Conservation (phyloP, 2,797 vertebrate genomes). For the Loris lydekkerianus region DNA sequence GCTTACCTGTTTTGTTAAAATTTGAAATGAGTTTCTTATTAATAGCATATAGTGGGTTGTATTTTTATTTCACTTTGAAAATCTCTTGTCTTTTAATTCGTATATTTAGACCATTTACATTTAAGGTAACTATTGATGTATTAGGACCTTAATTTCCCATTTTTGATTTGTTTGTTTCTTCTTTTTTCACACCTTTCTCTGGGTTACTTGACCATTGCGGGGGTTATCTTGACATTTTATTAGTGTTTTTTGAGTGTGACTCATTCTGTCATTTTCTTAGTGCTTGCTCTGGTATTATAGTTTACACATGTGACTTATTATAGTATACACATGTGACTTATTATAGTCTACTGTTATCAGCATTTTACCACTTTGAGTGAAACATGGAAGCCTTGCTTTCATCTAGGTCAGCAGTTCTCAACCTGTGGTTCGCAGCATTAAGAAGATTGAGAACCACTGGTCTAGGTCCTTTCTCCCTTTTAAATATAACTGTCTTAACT, state of each 20-base stretch:
- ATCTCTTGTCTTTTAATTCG: conserved; percentile 22
- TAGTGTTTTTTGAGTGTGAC: not conserved
- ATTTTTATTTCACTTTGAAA: not conserved
- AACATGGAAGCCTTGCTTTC: not conserved
- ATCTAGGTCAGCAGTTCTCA: not conserved
- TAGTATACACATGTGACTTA: not conserved
- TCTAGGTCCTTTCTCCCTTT: not conserved
- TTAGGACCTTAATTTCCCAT: conserved; percentile 1
- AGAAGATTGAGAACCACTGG: too few relatives aligned
- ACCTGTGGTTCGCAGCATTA: too few relatives aligned
- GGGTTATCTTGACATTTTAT: conserved; percentile 21
- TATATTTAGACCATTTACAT: not conserved
- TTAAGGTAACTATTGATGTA: conserved; percentile 2
- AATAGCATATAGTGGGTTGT: not conserved
- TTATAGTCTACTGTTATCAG: not conserved
- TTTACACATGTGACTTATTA: not conserved
- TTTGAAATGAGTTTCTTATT: conserved; percentile 40
- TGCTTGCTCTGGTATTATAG: conserved; percentile 24
- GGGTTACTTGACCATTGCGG: not conserved
- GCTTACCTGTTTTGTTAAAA: not conserved
- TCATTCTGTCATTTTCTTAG: not conserved
- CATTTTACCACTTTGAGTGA: conserved; percentile 24
- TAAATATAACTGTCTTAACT: not conserved
- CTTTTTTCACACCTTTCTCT: conserved; percentile 33
- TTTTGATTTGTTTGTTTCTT: conserved; percentile 51